A percentile compares a stretch with the other conserved stretches of the same genome.
Conservation (phyloP, 2,888 invertebrate genomes). For the Erebia ligea region DNA sequence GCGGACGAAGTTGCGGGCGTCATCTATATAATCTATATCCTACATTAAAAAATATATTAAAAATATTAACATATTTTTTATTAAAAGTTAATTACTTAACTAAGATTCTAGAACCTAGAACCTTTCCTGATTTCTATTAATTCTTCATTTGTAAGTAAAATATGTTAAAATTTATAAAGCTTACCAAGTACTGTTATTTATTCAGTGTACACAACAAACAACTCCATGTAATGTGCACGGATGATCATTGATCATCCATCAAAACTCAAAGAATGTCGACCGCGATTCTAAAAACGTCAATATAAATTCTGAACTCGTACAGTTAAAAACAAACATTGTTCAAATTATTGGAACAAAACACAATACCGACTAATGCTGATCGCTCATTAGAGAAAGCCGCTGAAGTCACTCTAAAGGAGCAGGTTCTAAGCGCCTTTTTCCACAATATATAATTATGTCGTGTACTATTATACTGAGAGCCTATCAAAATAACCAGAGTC, state of each 20-base stretch:
- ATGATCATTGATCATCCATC: constrained; percentile 18
- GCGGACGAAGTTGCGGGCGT: too few species aligned
- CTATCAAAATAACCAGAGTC: too few species aligned
- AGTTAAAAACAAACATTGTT: constrained; percentile 24
- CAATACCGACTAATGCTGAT: constrained; percentile 17
- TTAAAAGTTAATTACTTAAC: too few species aligned
- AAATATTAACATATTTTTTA: too few species aligned
- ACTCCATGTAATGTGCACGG: constrained; percentile 1
- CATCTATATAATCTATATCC: too few species aligned
- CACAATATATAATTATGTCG: too few species aligned
- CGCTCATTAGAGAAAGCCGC: background rate
- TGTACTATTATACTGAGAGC: too few species aligned
- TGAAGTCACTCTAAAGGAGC: too few species aligned
- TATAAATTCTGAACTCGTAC: constrained; percentile 16
- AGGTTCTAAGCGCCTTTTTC: too few species aligned
- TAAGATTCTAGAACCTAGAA: too few species aligned
- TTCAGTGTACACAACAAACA: background rate
- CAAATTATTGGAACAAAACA: constrained; percentile 33
- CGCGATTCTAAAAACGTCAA: constrained; percentile 12
- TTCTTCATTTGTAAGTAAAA: background rate
- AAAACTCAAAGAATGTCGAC: constrained; percentile 17
- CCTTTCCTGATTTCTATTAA: too few species aligned
- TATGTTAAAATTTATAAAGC: background rate
- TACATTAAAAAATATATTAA: too few species aligned
- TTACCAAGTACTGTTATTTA: background rate